Evolutionary conservation across 2,888 invertebrate species (phyloP), one percentile per base, ranked within the genome.

Genomic region (Cantharis flavilabris): DNA sequence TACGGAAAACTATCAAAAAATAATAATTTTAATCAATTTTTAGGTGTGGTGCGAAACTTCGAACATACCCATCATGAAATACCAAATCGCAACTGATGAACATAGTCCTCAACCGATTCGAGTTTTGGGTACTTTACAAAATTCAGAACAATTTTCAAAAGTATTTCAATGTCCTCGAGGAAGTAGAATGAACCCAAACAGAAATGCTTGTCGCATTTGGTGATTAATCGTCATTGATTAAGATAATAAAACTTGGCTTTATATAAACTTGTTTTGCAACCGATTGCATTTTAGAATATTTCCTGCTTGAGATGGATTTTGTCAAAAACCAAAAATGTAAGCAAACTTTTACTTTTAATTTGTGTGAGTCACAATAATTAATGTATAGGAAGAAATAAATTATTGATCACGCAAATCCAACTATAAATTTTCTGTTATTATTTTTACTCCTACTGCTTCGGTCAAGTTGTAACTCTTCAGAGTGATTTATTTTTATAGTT

Each of bases 11-110:
- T n/a, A n/a, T n/a, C n/a, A n/a, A n/a, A n/a, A n/a, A n/a, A n/a
- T n/a, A 16, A 20, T 20, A 20, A 20, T 20, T 20, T 20, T 3
- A 4, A 33, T 33, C 3, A 3, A 1, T 23, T 23, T 67, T 67
- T 23, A 67, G 94, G 90, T 96, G 11, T 97, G 97, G 97, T 97
- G 97, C 86, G 96, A 96, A 86, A 91, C 93, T 30, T 92, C 91
- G 80, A 93, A 93, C 49, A 89, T 89, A 26, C 91, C 92, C 30
- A 92, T 93, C 0, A 86, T 94, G 9, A 89, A 89, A 67, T 91
- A 91, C 81, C 93, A 94, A 77, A 85, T 95, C 3, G 90, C 91
- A 76, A 81, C 81, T 23, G 95, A 96, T 82, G 92, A 93, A 70
- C 96, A 96, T 84, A 92, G 94, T 77, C 96, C 96, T 0, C 93